Conservation (phyloP, 2,113 vertebrate species). For the Apeltes quadracus region DNA sequence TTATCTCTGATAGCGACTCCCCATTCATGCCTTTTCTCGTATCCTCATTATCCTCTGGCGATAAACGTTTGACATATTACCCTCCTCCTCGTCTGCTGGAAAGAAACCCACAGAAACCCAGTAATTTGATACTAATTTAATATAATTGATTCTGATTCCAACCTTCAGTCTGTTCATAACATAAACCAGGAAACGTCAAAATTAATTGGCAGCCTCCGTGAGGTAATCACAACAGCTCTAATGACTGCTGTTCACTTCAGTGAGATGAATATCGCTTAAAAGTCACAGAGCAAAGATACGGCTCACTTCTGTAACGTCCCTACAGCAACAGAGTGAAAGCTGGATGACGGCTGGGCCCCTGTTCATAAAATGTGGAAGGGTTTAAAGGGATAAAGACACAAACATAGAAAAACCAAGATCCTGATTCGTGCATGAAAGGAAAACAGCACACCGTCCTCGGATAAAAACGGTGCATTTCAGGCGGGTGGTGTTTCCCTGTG, state of each 20-base stretch:
- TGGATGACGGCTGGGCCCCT: not conserved
- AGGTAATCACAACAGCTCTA: slow-evolving; percentile 28
- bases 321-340: not conserved
- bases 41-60: not conserved
- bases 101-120: not conserved
- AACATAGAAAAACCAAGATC: not conserved
- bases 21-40: not conserved
- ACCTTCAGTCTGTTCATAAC: slow-evolving; percentile 33
- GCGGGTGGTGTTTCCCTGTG: not conserved
- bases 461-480: not conserved
- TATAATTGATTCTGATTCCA: slow-evolving; percentile 21
- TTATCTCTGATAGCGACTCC: not conserved
- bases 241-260: slow-evolving; percentile 12
- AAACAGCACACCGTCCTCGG: not conserved
- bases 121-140: slow-evolving; percentile 19
- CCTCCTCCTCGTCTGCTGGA: not conserved
- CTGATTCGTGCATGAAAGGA: not conserved
- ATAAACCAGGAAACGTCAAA: slow-evolving; percentile 13
- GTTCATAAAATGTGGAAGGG: not conserved
- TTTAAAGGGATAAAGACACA: not conserved
- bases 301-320: not conserved
- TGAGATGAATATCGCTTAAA: not conserved
- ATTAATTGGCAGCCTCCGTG: slow-evolving; percentile 31
- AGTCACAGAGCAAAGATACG: not conserved
- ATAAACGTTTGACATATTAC: not conserved